Conservation (phyloP, 2,797 vertebrate species). For the Helarctos malayanus region DNA sequence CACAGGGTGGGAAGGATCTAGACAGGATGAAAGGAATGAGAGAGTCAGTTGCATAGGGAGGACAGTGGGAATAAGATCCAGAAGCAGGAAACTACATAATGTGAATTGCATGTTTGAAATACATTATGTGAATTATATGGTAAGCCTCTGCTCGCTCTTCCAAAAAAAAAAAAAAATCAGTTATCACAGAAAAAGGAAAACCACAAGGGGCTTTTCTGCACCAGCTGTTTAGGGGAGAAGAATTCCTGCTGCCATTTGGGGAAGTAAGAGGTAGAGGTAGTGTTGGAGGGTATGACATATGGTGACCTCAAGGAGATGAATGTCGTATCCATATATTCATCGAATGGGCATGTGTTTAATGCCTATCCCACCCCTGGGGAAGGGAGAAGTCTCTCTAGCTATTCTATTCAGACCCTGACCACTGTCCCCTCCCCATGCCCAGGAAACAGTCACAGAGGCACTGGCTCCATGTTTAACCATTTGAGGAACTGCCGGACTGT, state of each 20-base stretch:
- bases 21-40: background rate
- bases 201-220: background rate
- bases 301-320: conserved; percentile 9
- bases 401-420: background rate
- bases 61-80: background rate
- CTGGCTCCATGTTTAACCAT: background rate
- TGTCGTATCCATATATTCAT: background rate
- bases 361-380: background rate
- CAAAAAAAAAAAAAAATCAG: background rate
- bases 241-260: background rate
- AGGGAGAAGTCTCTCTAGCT: background rate
- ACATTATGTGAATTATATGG: background rate
- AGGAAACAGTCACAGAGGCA: background rate
- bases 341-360: background rate
- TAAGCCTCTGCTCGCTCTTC: background rate
- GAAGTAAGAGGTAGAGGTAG: background rate
- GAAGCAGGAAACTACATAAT: conserved; percentile 1
- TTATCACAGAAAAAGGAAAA: background rate
- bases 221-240: background rate
- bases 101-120: background rate
- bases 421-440: background rate
- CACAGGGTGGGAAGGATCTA: background rate
- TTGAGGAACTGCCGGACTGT: background rate
- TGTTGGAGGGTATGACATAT: background rate
- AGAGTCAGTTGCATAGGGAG: background rate